A percentile compares a stretch with the other conserved stretches of the same genome.
Evolutionary conservation across 2,113 vertebrate genomes (phyloP).

Genomic region (Gallinago jamesoni): DNA sequence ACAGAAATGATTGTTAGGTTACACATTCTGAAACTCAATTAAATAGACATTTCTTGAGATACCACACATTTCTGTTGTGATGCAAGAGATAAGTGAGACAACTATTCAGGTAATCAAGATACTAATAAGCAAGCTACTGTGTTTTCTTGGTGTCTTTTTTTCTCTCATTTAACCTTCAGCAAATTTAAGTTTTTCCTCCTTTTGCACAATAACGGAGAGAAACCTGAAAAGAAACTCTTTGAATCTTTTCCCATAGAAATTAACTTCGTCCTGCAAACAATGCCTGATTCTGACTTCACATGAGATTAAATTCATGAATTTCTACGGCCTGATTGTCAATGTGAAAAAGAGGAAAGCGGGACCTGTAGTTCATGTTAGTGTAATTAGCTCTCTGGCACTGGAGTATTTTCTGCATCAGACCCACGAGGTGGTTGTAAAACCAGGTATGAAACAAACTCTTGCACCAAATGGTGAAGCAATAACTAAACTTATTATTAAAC

Average conservation of each 20-base stretch:
- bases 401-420: neutral
- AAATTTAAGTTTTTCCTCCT: neutral
- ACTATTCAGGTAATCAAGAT: neutral
- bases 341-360: neutral
- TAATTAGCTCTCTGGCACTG: neutral
- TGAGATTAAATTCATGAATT: neutral
- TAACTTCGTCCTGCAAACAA: neutral
- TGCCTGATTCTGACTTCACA: neutral
- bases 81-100: neutral
- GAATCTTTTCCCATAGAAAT: neutral
- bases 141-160: neutral
- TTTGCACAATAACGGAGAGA: neutral
- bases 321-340: neutral
- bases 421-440: neutral
- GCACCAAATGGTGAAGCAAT: neutral
- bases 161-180: neutral
- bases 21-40: neutral
- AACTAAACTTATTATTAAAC: neutral
- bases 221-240: neutral
- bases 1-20: neutral
- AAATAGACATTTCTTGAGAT: neutral
- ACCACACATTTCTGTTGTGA: neutral
- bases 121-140: neutral
- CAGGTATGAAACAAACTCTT: neutral
- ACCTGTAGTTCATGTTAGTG: neutral